Conservation (phyloP, 2,888 invertebrate species). For the Theodoxus fluviatilis region DNA sequence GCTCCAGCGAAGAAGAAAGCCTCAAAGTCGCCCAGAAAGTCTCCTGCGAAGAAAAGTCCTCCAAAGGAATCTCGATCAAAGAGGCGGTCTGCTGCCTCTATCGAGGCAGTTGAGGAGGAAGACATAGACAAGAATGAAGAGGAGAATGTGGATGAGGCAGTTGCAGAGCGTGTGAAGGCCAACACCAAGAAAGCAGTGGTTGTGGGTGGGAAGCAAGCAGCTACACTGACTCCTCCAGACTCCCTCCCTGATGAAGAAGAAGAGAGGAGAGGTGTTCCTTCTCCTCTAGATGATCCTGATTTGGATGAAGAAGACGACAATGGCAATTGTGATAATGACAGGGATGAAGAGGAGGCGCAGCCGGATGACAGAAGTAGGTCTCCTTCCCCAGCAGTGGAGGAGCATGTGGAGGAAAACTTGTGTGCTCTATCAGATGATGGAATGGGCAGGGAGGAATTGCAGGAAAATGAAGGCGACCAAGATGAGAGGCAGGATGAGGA, state of each 20-base stretch:
- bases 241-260: too few relatives aligned
- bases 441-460: too few relatives aligned
- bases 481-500: too few relatives aligned
- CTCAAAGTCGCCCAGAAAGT: slow-evolving; percentile 22
- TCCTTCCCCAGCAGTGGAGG: too few relatives aligned
- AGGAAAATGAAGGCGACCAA: too few relatives aligned
- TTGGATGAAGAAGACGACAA: slow-evolving; percentile 19
- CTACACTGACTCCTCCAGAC: too few relatives aligned
- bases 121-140: slow-evolving; percentile 26
- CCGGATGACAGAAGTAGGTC: slow-evolving; percentile 19
- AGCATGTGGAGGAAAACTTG: too few relatives aligned
- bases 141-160: slow-evolving; percentile 24
- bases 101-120: slow-evolving; percentile 24
- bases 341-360: slow-evolving; percentile 23
- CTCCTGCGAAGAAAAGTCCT: slow-evolving; percentile 20
- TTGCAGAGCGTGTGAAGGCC: slow-evolving; percentile 18
- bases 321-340: slow-evolving; percentile 21
- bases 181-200: too few relatives aligned
- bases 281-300: too few relatives aligned
- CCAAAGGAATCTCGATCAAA: slow-evolving; percentile 15
- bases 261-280: too few relatives aligned
- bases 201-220: too few relatives aligned
- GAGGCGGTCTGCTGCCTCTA: not conserved
- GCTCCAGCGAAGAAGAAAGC: slow-evolving; percentile 24
- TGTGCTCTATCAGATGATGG: too few relatives aligned